These are phyloP conservation scores for Apodemus speciosus DNA, from an alignment of 2,113 vertebrate species.

Conservation along the genomic window DNA sequence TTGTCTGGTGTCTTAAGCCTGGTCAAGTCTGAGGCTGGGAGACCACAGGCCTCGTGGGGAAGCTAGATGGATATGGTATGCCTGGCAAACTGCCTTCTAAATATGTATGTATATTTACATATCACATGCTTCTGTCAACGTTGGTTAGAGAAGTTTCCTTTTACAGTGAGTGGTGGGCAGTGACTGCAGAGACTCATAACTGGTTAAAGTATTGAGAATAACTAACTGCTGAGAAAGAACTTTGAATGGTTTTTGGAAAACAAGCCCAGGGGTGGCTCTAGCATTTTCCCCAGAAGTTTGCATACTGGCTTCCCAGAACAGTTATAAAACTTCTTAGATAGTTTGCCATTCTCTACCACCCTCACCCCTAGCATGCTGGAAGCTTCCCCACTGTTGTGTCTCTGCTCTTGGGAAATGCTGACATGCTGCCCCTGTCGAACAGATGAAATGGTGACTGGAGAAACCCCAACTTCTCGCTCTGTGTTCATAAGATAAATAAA, in stretches of 20 bases:
- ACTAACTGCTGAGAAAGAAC: background rate
- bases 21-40: background rate
- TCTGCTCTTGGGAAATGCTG: background rate
- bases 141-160: background rate
- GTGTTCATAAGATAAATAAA: background rate
- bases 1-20: background rate
- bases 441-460: background rate
- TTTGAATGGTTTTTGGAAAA: background rate
- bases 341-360: background rate
- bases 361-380: background rate
- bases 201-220: background rate
- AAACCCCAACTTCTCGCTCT: too few species aligned
- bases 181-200: background rate
- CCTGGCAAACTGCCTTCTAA: background rate
- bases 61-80: background rate
- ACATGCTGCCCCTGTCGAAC: background rate
- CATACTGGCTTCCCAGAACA: background rate
- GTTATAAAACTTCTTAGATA: background rate
- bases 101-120: background rate
- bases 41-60: too few species aligned
- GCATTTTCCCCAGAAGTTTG: background rate
- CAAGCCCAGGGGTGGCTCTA: background rate
- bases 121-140: background rate
- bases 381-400: background rate
- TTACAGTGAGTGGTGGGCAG: background rate